Conservation (phyloP, 2,888 invertebrate genomes). For the Agriopis marginaria region DNA sequence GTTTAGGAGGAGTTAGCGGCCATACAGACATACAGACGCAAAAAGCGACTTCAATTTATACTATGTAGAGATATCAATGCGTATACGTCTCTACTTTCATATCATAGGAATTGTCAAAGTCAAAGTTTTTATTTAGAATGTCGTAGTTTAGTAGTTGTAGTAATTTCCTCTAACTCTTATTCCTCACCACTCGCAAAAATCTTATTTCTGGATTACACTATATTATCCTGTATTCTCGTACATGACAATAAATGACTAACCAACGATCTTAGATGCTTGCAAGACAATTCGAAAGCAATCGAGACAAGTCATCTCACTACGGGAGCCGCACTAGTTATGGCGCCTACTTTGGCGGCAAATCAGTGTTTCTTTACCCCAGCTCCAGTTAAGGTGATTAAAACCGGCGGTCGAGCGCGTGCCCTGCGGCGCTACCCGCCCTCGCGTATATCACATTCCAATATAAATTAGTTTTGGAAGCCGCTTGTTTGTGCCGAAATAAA, state of each 20-base stretch:
- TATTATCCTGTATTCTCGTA: background rate
- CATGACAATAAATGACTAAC: background rate
- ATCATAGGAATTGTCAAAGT: no score
- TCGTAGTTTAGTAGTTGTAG: no score
- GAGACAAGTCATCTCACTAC: slow-evolving; percentile 21
- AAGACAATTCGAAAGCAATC: slow-evolving; percentile 8
- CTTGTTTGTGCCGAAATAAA: slow-evolving; percentile 78
- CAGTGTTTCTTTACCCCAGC: slow-evolving; percentile 55
- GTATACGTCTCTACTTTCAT: no score
- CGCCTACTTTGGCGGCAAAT: slow-evolving; percentile 62
- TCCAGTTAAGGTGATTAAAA: slow-evolving; percentile 79
- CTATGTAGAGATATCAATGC: no score
- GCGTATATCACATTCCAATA: slow-evolving; percentile 85
- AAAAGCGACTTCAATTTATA: no score
- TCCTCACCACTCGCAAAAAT: no score
- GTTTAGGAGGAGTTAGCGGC: no score
- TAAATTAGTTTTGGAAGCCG: slow-evolving; percentile 81
- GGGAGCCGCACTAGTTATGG: slow-evolving; percentile 50
- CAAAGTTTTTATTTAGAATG: no score
- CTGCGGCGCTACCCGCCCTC: slow-evolving; percentile 65
- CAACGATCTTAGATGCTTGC: background rate
- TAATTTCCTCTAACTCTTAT: no score
- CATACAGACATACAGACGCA: no score
- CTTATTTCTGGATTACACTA: background rate
- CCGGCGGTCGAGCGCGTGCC: slow-evolving; percentile 69